Base-by-base conservation (phyloP, 2,888 invertebrate species). In the Synergus itoensis region DNA sequence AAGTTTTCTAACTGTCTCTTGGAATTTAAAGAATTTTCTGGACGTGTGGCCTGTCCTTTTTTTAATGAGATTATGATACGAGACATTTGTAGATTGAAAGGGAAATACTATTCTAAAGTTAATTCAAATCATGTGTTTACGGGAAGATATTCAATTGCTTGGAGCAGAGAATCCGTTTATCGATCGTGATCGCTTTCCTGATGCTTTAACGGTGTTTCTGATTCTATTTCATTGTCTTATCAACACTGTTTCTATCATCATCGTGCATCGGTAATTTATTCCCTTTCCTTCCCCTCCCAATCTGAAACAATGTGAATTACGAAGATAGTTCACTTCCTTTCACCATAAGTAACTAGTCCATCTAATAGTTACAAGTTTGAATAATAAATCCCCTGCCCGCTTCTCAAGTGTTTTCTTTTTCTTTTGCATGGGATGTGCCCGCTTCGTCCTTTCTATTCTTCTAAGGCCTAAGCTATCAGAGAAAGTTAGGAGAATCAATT, bases 231-330 rank as follows among this genome's bases (percentile, higher is more conserved):
- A 45, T 48, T 21, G 11, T 65, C 21, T 77, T 67, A 77, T 77
- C 77, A 64, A 65, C 65, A 65, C 63, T 53, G 48, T 65, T 77
- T 65, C n/a, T 77, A 63, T 64, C 48, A 53, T 57, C n/a, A 40
- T 53, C 53, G 64, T 65, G 77, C 77, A 77, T 77, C 65, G 65
- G 48, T 65, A 64, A 77, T 77, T 77, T 77, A 77, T 77, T 77
- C 57, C n/a, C 53, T 65, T 48, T 65, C 65, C 28, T 16, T 65
- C 40, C 69, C 48, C 48, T 69, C 69, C 69, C 45, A 9, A 45
- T 69, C 69, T 48, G 28, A 21, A 67, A 28, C 28, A 48, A 69
- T 48, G 69, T 69, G 69, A 69, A 69, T 45, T 69, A 45, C 21
- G 1, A 45, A 45, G 21, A 18, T 69, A 43, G 45, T 45, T 69